Evolutionary conservation across 2,797 vertebrate species (phyloP).

Genomic region (Lutjanus campechanus): DNA sequence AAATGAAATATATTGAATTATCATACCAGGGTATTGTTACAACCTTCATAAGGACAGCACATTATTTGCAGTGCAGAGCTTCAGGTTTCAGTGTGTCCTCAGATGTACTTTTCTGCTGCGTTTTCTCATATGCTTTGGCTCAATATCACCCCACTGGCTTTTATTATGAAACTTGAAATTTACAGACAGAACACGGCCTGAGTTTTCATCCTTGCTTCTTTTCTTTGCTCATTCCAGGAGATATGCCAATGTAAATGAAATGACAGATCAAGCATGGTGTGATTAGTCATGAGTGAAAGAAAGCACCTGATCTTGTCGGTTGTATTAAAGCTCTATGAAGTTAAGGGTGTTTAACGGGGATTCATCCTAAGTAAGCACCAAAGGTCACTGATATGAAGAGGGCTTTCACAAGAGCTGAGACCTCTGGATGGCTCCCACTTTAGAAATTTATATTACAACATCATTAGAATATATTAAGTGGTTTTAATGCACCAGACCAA

Average conservation of each 20-base stretch:
- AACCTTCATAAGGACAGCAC: background rate
- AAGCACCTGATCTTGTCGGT: conserved; percentile 31
- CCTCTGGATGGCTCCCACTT: background rate
- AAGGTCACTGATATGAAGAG: background rate
- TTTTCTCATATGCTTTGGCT: conserved; percentile 10
- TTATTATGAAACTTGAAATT: conserved; percentile 34
- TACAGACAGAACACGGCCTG: background rate
- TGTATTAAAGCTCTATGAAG: conserved; percentile 22
- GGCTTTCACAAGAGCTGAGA: background rate
- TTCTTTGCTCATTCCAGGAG: conserved; percentile 33
- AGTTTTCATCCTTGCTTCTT: conserved; percentile 26
- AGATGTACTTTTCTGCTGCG: conserved; percentile 18
- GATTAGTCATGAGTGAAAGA: conserved; percentile 29
- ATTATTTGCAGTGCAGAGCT: conserved; percentile 27
- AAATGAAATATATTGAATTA: conserved; percentile 12
- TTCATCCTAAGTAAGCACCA: background rate
- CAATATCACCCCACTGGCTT: conserved; percentile 14
- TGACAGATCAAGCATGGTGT: conserved; percentile 1
- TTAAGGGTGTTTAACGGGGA: conserved; percentile 21
- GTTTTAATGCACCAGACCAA: background rate
- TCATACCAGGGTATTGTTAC: background rate
- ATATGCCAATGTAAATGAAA: conserved; percentile 46
- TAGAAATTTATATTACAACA: background rate
- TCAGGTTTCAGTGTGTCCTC: conserved; percentile 25
- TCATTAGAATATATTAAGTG: background rate